These are phyloP conservation scores for Subanguina moxae DNA, from an alignment of 1,140 invertebrate species.

Conservation along the genomic window DNA sequence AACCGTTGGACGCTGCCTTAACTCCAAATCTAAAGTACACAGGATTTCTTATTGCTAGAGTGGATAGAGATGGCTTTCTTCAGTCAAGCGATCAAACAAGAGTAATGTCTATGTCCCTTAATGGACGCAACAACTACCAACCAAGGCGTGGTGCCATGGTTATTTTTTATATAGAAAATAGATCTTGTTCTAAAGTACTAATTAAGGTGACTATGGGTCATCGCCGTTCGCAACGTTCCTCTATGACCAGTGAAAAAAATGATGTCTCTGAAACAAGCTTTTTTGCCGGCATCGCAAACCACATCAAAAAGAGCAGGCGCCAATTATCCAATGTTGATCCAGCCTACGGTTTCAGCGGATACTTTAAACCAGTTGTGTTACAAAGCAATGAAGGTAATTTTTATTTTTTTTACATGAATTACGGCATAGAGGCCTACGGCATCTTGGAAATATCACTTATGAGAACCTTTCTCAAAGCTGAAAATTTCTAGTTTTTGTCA, in stretches of 20 bases:
- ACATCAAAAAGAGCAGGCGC: constrained; percentile 9
- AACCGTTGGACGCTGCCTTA: constrained; percentile 49
- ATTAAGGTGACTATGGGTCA: no score
- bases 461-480: no score
- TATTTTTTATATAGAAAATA: no score
- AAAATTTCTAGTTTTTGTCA: no score
- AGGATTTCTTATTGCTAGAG: constrained; percentile 56
- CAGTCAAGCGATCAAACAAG: neutral
- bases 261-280: no score
- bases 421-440: no score
- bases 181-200: no score
- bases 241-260: neutral
- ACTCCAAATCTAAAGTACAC: constrained; percentile 54
- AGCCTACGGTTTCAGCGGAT: constrained; percentile 31
- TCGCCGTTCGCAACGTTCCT: no score
- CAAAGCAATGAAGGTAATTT: constrained; percentile 6
- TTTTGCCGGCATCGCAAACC: neutral
- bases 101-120: constrained; percentile 1
- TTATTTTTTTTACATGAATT: no score
- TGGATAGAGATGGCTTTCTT: constrained; percentile 47
- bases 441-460: no score
- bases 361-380: constrained; percentile 43
- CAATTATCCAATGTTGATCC: constrained; percentile 43
- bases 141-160: constrained; percentile 1
- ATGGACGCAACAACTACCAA: constrained; percentile 11